Evolutionary conservation across 2,113 vertebrate species (phyloP).

Genomic region (Sterna hirundo): DNA sequence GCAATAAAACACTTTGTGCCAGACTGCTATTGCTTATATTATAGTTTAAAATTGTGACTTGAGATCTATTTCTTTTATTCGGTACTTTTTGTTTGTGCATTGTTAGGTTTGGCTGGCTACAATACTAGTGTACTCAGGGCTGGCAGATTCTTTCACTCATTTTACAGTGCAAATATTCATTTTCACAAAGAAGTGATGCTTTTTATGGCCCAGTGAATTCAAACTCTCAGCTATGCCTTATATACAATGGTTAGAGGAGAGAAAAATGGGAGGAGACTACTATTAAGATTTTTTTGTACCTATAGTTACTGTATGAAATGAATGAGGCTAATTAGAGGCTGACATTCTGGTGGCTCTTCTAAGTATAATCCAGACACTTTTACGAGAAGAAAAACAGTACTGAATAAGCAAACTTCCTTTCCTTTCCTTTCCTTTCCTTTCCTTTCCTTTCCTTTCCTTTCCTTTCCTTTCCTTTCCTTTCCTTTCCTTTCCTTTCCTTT

Average conservation of each 20-base stretch:
- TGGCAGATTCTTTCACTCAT: conserved; percentile 26
- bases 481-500: too few species aligned
- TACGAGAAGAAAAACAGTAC: background rate
- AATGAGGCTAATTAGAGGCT: background rate
- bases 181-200: background rate
- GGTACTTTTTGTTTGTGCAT: background rate
- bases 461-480: background rate
- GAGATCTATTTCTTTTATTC: background rate
- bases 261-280: background rate
- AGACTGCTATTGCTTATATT: conserved; percentile 21
- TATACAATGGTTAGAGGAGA: background rate
- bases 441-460: background rate
- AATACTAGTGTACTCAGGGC: background rate
- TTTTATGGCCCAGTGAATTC: background rate
- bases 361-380: background rate
- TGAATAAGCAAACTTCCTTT: background rate
- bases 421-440: background rate
- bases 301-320: background rate
- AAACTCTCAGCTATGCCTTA: background rate
- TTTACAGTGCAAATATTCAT: background rate
- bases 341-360: background rate
- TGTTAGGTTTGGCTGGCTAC: conserved; percentile 12
- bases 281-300: background rate
- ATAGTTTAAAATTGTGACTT: background rate
- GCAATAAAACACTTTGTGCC: conserved; percentile 39